A percentile compares a stretch with the other conserved stretches of the same genome.
phyloP scores from a whole-genome alignment of 2,888 invertebrate genomes.

The Cryptophagus acutangulus region DNA sequence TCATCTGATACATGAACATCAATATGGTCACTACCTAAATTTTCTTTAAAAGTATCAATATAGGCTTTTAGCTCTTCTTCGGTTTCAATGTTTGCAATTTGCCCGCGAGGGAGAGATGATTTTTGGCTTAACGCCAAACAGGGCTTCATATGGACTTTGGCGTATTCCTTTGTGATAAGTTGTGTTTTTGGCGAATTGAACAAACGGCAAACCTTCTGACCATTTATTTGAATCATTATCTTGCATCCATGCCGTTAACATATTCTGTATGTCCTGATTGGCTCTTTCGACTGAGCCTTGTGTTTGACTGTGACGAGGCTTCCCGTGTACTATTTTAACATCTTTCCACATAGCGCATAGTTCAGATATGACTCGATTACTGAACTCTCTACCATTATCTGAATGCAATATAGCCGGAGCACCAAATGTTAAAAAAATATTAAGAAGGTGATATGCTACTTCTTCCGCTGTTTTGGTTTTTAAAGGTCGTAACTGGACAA shows the following conservation, averaged over 20 bases:
- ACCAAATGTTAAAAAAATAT: slow-evolving; percentile 32
- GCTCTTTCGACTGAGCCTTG: slow-evolving; percentile 40
- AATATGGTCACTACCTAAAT: too few species aligned
- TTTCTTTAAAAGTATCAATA: too few species aligned
- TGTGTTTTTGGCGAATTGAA: slow-evolving; percentile 45
- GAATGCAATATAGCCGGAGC: slow-evolving; percentile 31
- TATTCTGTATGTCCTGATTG: slow-evolving; percentile 41
- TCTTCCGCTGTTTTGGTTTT: slow-evolving; percentile 29
- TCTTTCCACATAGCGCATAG: slow-evolving; percentile 26
- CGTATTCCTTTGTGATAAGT: slow-evolving; percentile 39
- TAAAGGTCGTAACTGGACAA: slow-evolving; percentile 26
- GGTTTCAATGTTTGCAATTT: too few species aligned
- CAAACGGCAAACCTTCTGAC: slow-evolving; percentile 41
- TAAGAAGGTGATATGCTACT: slow-evolving; percentile 25
- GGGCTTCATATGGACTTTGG: too few species aligned
- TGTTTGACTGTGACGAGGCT: slow-evolving; percentile 24
- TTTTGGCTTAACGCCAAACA: too few species aligned
- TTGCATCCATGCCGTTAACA: slow-evolving; percentile 40
- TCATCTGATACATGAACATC: too few species aligned
- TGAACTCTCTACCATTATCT: slow-evolving; percentile 31
- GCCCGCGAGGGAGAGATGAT: too few species aligned
- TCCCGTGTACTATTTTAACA: slow-evolving; percentile 23
- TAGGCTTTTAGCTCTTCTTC: too few species aligned
- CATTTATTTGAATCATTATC: slow-evolving; percentile 37
- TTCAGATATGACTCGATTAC: slow-evolving; percentile 22